Conservation (phyloP, 37 sponge, comb jelly and placozoan genomes). For the Crambe crambe region DNA sequence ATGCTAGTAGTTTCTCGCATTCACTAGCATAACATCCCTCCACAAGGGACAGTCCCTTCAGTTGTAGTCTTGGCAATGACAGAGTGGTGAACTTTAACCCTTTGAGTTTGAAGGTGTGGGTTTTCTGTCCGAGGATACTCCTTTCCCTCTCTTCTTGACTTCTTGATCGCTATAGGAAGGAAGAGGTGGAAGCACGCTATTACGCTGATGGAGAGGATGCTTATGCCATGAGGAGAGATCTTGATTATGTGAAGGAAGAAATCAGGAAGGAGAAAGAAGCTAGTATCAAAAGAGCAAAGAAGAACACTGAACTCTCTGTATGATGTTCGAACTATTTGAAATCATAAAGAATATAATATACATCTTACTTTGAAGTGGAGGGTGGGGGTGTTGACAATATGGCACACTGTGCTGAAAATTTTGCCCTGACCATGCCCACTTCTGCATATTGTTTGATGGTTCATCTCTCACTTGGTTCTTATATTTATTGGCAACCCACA, state of each 20-base stretch:
- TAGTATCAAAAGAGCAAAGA: neutral
- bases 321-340: too few species aligned
- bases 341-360: too few species aligned
- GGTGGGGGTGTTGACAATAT: too few species aligned
- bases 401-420: too few species aligned
- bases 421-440: too few species aligned
- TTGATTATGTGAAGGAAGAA: slow-evolving; percentile 34
- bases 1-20: neutral
- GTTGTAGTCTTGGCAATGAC: slow-evolving; percentile 26
- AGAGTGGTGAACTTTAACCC: slow-evolving; percentile 15
- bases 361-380: too few species aligned
- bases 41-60: slow-evolving; percentile 19
- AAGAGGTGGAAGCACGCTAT: slow-evolving; percentile 86
- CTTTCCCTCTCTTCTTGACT: slow-evolving; percentile 19
- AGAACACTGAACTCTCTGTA: neutral
- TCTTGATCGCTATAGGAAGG: slow-evolving; percentile 55
- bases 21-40: neutral
- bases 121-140: slow-evolving; percentile 6
- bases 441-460: too few species aligned
- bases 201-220: slow-evolving; percentile 99
- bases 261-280: slow-evolving; percentile 39
- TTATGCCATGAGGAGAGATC: slow-evolving; percentile 92
- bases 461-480: too few species aligned
- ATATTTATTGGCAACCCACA: too few species aligned
- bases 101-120: neutral